A percentile compares a stretch with the other conserved stretches of the same genome.
phyloP scores from a whole-genome alignment of 2,113 vertebrate species.

The Arenaria interpres region DNA sequence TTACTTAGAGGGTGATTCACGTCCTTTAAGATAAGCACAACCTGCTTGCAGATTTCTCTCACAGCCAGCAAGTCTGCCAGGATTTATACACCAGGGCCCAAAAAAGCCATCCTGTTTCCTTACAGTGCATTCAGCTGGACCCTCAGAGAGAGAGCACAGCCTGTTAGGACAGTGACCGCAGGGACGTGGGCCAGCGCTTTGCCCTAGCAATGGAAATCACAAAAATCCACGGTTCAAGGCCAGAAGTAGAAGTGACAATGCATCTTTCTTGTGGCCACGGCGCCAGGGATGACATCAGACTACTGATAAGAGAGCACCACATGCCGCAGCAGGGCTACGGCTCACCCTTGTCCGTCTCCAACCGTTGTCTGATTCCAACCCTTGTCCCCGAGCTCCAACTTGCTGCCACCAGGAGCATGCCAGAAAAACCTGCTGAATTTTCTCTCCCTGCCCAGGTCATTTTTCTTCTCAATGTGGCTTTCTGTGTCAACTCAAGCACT shows the following conservation, averaged over 20 bases:
- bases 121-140: neutral
- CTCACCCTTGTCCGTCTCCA: neutral
- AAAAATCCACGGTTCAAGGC: neutral
- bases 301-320: fast-evolving
- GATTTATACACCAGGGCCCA: neutral
- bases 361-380: neutral
- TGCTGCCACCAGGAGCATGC: fast-evolving
- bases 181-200: neutral
- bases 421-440: neutral
- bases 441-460: too few relatives aligned
- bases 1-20: neutral
- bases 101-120: neutral
- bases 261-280: fast-evolving
- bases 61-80: neutral
- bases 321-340: neutral
- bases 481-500: neutral
- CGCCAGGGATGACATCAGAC: fast-evolving
- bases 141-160: neutral
- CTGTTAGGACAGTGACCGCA: fast-evolving
- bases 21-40: neutral
- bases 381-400: too few relatives aligned
- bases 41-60: neutral
- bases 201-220: neutral
- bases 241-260: fast-evolving
- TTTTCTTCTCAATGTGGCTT: neutral